Percentiles rank a stretch among this genome's conserved stretches.
Conservation (phyloP, 2,888 invertebrate genomes). For the Platerodrilus igneus region DNA sequence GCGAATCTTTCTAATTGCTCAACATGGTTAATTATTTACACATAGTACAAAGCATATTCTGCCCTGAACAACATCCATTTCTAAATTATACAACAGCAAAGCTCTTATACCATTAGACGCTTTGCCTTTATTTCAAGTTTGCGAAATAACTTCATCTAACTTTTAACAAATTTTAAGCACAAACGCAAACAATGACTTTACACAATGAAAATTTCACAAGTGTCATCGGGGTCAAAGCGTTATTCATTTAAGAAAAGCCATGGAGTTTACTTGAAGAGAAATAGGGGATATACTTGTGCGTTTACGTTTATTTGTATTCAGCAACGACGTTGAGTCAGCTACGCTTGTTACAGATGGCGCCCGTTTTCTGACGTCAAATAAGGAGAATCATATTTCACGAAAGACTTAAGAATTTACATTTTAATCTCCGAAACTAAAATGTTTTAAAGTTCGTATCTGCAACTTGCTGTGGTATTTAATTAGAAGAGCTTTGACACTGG, state of each 20-base stretch:
- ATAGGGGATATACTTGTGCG: conserved; percentile 24
- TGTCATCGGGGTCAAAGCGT: conserved; percentile 20
- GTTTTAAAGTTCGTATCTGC: conserved; percentile 32
- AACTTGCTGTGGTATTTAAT: too few relatives aligned
- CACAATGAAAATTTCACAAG: conserved; percentile 17
- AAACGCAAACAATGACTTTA: conserved; percentile 11
- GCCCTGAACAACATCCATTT: too few relatives aligned
- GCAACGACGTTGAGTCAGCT: conserved; percentile 25
- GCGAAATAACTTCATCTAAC: too few relatives aligned
- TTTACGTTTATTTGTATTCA: conserved; percentile 29
- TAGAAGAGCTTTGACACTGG: too few relatives aligned
- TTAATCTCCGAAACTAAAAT: conserved; percentile 36
- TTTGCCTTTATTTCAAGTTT: too few relatives aligned
- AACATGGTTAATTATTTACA: too few relatives aligned
- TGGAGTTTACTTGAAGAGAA: conserved; percentile 24
- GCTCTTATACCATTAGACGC: too few relatives aligned
- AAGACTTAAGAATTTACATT: conserved; percentile 42
- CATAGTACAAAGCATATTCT: too few relatives aligned
- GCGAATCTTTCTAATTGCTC: too few relatives aligned
- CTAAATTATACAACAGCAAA: too few relatives aligned
- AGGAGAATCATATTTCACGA: conserved; percentile 42
- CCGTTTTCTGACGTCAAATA: conserved; percentile 34
- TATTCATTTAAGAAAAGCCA: conserved; percentile 28
- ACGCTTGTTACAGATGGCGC: conserved; percentile 28
- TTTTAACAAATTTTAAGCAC: conserved; percentile 14